Evolutionary conservation across 2,888 invertebrate species (phyloP), one percentile per base, ranked within the genome.

Genomic region (Scaeva pyrastri): DNA sequence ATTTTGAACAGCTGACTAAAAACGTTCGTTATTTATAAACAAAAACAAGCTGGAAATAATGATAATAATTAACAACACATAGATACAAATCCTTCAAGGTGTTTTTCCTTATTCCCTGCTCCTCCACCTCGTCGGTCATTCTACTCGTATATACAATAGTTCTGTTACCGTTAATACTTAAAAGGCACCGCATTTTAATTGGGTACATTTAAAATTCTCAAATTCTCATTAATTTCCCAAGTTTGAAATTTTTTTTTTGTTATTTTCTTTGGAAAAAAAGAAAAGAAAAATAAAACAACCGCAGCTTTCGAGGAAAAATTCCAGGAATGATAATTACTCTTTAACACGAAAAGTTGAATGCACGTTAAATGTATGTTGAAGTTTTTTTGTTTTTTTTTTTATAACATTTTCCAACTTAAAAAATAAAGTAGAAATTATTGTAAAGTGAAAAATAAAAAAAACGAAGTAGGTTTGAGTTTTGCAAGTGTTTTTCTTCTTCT

Each of bases 261-360:
- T 75, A 31, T 31, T 31, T 45, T 50, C 48, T 58, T 50, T 39
- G 4, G 23, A 16, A 36, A 60, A 31, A 26, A 31, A 31, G 6
- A n/a, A n/a, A n/a, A n/a, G n/a, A n/a, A n/a, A n/a, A n/a, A n/a
- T n/a, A n/a, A n/a, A 70, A n/a, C 16, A 55, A 71, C n/a, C 2
- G 56, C 43, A 62, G 43, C 36, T 72, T n/a, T 23, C 14, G n/a
- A 14, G 50, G n/a, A 23, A 39, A 39, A 56, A 31, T 43, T 55
- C 64, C 64, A 31, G 23, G 56, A 72, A 64, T 72, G 62, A 23
- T 78, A 78, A 78, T 78, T 64, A 72, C 45, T 23, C 2, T 45
- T n/a, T 23, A 26, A 60, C 78, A 78, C 71, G 78, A 23, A 62
- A 62, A 60, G 71, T 71, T 70, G 31, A 58, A 58, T 58, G 39